Evolutionary conservation across 2,113 vertebrate species (phyloP).

Genomic region (Odontophorus gujanensis): DNA sequence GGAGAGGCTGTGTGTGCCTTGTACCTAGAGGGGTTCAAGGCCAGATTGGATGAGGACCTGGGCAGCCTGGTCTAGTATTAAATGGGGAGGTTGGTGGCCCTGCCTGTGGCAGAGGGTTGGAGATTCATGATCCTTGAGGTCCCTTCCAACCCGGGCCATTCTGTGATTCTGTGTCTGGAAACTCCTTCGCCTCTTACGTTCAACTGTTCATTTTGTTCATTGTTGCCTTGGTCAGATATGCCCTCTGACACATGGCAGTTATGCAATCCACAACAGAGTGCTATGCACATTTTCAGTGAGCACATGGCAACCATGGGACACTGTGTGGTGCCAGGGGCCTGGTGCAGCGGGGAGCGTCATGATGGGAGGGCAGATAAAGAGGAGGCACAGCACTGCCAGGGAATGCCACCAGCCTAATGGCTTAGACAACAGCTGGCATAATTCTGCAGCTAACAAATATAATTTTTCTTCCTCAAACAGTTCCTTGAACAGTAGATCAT

Average conservation of each 20-base stretch:
- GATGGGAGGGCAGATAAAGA: fast-evolving
- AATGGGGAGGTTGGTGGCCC: no score
- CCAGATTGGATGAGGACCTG: no score
- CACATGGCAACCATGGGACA: neutral
- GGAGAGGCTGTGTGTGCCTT: no score
- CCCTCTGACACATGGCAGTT: neutral
- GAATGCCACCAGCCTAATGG: fast-evolving
- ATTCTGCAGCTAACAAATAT: neutral
- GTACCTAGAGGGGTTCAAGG: no score
- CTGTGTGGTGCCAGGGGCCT: neutral
- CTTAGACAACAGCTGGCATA: neutral
- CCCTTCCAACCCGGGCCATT: no score
- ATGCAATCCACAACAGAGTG: neutral
- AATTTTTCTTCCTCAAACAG: neutral
- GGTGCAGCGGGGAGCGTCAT: fast-evolving
- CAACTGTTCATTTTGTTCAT: neutral
- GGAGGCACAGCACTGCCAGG: neutral
- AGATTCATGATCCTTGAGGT: no score
- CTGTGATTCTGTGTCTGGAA: neutral
- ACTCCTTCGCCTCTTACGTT: neutral
- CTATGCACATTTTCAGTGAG: neutral
- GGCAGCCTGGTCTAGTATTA: no score
- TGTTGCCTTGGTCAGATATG: neutral
- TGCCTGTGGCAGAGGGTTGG: no score
- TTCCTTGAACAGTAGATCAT: neutral